Evolutionary conservation across 2,888 invertebrate species (phyloP).

Genomic region (Epsilonema sp.): DNA sequence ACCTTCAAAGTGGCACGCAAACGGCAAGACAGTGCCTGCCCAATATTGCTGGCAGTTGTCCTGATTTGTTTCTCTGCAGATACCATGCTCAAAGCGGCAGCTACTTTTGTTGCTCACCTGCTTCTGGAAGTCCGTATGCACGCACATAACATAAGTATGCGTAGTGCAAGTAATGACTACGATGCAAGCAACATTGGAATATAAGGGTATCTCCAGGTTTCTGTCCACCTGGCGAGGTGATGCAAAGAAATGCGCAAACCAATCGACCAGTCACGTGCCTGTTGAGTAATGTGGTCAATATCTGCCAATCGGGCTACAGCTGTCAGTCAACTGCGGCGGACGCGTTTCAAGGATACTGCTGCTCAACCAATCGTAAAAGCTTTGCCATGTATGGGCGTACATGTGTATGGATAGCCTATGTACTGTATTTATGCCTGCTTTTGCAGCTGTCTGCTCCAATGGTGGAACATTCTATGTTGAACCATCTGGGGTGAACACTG

Average conservation of each 20-base stretch:
- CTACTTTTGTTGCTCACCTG: constrained; percentile 5
- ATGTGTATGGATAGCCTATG: too few relatives aligned
- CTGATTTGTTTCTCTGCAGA: background rate
- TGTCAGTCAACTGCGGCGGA: constrained; percentile 3
- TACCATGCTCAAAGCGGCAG: background rate
- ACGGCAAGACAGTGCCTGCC: background rate
- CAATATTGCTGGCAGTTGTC: background rate
- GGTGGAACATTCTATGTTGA: background rate
- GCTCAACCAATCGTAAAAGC: constrained; percentile 1
- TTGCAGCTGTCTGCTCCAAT: background rate
- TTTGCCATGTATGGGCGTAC: too few relatives aligned
- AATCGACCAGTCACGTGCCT: background rate
- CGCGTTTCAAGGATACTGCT: constrained; percentile 5
- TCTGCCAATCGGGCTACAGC: constrained; percentile 1
- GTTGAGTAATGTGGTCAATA: background rate
- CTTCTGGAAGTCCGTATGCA: background rate
- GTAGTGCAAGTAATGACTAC: background rate
- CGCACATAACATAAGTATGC: too few relatives aligned
- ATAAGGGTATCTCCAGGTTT: too few relatives aligned
- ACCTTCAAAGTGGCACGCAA: constrained; percentile 1
- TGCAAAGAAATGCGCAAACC: background rate
- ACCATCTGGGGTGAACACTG: background rate
- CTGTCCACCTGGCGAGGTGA: constrained; percentile 3
- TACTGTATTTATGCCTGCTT: too few relatives aligned
- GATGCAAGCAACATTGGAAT: too few relatives aligned